A percentile compares a stretch with the other conserved stretches of the same genome.
Conservation (phyloP, 1,140 invertebrate genomes). For the Drosophila busckii region DNA sequence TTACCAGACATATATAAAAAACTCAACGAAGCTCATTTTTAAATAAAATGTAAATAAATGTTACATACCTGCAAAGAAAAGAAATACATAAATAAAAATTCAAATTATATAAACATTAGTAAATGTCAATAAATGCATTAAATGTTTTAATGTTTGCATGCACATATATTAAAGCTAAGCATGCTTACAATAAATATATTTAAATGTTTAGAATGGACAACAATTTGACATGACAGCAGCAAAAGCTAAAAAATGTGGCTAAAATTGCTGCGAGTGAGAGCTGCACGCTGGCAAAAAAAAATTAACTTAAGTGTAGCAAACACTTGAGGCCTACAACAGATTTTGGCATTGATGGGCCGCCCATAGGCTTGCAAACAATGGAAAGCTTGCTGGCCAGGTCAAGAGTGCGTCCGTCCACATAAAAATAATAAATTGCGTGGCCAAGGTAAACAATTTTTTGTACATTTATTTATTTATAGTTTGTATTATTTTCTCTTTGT, state of each 20-base stretch:
- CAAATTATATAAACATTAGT: background rate
- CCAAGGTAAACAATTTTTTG: conserved; percentile 32
- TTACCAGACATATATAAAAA: too few species aligned
- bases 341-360: background rate
- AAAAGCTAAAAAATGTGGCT: conserved; percentile 23
- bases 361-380: conserved; percentile 20
- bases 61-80: conserved; percentile 27
- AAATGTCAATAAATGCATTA: background rate
- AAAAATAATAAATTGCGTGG: conserved; percentile 37
- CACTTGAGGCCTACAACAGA: conserved; percentile 34
- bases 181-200: too few species aligned
- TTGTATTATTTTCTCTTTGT: background rate
- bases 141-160: too few species aligned
- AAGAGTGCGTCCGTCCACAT: too few species aligned
- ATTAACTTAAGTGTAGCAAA: conserved; percentile 18
- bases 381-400: conserved; percentile 24
- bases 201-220: too few species aligned
- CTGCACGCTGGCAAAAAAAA: conserved; percentile 21
- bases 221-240: conserved; percentile 46
- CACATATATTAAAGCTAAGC: too few species aligned
- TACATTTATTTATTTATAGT: background rate
- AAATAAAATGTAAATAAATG: background rate
- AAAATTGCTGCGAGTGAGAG: conserved; percentile 8
- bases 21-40: conserved; percentile 7
- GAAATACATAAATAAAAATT: background rate